These are phyloP conservation scores for Hydrolagus affinis DNA, from an alignment of 2,113 vertebrate species.

Conservation along the genomic window DNA sequence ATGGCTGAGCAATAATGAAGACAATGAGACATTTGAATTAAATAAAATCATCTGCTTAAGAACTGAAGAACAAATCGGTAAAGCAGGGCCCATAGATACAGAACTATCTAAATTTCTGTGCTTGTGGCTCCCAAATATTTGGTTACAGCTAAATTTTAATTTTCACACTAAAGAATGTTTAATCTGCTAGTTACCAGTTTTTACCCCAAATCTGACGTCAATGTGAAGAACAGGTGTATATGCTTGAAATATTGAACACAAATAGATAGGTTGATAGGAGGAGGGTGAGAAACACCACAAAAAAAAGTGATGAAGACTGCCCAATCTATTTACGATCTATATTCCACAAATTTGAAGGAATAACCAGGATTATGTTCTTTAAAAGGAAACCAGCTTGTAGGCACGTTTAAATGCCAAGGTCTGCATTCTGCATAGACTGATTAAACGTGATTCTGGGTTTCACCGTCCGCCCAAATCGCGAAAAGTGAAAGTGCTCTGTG, in stretches of 20 bases:
- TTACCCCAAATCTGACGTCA: conserved; percentile 9
- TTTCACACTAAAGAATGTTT: not conserved
- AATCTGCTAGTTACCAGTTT: not conserved
- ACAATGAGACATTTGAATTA: not conserved
- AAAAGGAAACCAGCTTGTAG: conserved; percentile 21
- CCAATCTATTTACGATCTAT: conserved; percentile 16
- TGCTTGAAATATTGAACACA: conserved; percentile 13
- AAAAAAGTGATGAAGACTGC: not conserved
- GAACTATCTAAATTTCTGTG: not conserved
- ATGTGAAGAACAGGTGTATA: not conserved
- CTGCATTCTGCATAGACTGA: conserved; percentile 14
- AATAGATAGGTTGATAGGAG: not conserved
- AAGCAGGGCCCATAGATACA: conserved; percentile 1
- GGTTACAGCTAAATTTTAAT: too few relatives aligned
- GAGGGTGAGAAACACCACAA: not conserved
- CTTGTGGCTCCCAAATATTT: not conserved
- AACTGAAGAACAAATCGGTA: conserved; percentile 6
- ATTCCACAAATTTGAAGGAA: not conserved
- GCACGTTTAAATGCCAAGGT: conserved; percentile 20
- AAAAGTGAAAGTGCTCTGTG: conserved; percentile 22
- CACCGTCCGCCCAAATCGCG: conserved; percentile 14
- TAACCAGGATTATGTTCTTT: not conserved
- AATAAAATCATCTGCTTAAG: conserved; percentile 10
- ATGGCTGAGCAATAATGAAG: conserved; percentile 26
- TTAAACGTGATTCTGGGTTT: conserved; percentile 5